Evolutionary conservation across 1,140 invertebrate species (phyloP).

Genomic region (Xylocopa sonorina): DNA sequence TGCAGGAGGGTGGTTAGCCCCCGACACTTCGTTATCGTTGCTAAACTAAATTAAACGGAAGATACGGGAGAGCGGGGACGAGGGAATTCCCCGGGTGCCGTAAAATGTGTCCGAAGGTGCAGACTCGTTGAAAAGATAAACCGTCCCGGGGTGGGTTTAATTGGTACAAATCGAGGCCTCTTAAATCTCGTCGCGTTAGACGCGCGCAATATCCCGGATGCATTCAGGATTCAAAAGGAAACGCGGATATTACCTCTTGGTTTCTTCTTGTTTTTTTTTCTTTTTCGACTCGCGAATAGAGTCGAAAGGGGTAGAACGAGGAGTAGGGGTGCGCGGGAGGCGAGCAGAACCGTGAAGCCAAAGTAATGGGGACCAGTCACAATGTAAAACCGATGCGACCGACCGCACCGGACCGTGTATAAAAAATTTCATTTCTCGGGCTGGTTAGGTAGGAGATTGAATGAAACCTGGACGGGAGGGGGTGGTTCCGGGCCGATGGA

Average conservation of each 20-base stretch:
- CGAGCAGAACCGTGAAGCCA: neutral
- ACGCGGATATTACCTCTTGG: neutral
- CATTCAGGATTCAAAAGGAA: neutral
- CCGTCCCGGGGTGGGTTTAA: neutral
- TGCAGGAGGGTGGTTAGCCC: neutral
- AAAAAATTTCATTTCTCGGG: slow-evolving; percentile 48
- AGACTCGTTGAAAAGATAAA: too few species aligned
- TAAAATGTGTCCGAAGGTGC: neutral
- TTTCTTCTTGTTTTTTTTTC: neutral
- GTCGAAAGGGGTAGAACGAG: too few species aligned
- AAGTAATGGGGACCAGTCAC: slow-evolving; percentile 34
- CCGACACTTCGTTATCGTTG: slow-evolving; percentile 28
- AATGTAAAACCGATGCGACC: slow-evolving; percentile 46
- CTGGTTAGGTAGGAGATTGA: slow-evolving; percentile 44
- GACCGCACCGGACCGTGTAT: slow-evolving; percentile 18
- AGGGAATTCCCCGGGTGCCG: too few species aligned
- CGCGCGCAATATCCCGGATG: neutral
- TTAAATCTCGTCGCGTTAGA: neutral
- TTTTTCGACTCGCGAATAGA: neutral
- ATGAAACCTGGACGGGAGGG: slow-evolving; percentile 35
- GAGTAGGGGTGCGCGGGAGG: too few species aligned
- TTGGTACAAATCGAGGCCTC: neutral
- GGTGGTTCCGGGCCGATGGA: neutral
- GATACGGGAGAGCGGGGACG: neutral
- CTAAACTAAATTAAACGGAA: slow-evolving; percentile 31